phyloP scores from a whole-genome alignment of 2,797 vertebrate genomes.

The Etheostoma nigrum region DNA sequence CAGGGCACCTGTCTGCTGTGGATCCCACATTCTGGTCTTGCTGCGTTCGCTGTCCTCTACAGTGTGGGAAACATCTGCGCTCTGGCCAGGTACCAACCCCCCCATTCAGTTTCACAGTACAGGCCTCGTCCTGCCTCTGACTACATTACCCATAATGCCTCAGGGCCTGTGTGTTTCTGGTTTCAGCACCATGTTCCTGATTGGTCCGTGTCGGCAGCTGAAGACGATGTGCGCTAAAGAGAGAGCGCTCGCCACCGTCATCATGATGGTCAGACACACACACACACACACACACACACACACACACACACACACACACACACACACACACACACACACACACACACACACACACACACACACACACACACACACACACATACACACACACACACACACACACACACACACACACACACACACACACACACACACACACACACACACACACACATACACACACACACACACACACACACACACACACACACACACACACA shows the following conservation, averaged over 20 bases:
- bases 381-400: too few species aligned
- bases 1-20: slow-evolving; percentile 90
- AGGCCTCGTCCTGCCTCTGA: background rate
- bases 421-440: too few species aligned
- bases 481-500: too few species aligned
- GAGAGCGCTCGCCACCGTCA: slow-evolving; percentile 87
- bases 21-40: slow-evolving; percentile 85
- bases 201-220: slow-evolving; percentile 91
- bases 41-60: slow-evolving; percentile 90
- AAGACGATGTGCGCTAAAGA: slow-evolving; percentile 92
- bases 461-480: too few species aligned
- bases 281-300: slow-evolving; percentile 6
- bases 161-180: background rate
- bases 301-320: slow-evolving; percentile 4
- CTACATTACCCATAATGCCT: slow-evolving; percentile 14
- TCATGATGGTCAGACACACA: slow-evolving; percentile 90
- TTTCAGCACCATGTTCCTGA: slow-evolving; percentile 91
- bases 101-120: too few species aligned
- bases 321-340: background rate
- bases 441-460: too few species aligned
- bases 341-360: slow-evolving; percentile 5
- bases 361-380: background rate
- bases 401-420: too few species aligned
- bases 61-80: slow-evolving; percentile 90
- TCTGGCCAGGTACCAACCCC: slow-evolving; percentile 83